Conservation (phyloP, 1,140 invertebrate genomes). For the Goniozus legneri region DNA sequence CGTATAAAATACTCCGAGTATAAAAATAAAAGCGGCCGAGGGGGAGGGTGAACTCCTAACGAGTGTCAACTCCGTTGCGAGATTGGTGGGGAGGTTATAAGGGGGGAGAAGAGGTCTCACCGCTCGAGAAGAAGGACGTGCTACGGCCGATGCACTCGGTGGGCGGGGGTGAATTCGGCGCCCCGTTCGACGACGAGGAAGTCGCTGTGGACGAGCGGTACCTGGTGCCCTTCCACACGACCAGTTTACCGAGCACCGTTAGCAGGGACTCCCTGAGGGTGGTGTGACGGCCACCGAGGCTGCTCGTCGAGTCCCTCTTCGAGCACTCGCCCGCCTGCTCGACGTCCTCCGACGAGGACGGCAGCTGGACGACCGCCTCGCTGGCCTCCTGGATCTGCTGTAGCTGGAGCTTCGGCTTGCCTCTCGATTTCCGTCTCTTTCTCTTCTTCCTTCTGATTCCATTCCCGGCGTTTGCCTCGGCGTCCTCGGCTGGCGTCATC, state of each 20-base stretch:
- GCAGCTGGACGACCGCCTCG: constrained; percentile 28
- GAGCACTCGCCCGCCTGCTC: constrained; percentile 41
- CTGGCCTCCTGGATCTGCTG: constrained; percentile 13
- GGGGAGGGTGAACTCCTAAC: no score
- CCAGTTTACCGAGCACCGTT: constrained; percentile 65
- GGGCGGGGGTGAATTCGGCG: constrained; percentile 52
- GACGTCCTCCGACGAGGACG: constrained; percentile 41
- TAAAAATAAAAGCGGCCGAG: no score
- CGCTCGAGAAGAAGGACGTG: constrained; percentile 62
- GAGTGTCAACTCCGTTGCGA: no score
- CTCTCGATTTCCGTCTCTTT: constrained; percentile 37
- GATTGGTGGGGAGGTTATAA: no score
- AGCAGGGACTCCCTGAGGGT: constrained; percentile 61
- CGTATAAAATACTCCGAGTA: no score
- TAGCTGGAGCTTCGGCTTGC: constrained; percentile 24
- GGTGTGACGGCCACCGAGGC: constrained; percentile 45
- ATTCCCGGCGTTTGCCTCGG: constrained; percentile 14
- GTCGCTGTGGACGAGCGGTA: constrained; percentile 53
- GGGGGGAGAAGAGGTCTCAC: no score
- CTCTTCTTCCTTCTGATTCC: constrained; percentile 33
- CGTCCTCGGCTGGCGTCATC: no score
- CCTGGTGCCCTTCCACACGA: constrained; percentile 57
- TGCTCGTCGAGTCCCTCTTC: constrained; percentile 45
- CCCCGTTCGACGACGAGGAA: constrained; percentile 35
- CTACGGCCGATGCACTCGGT: constrained; percentile 61